Evolutionary conservation across 2,797 vertebrate species (phyloP), one percentile per base, ranked within the genome.

Genomic region (Anguilla marmorata): DNA sequence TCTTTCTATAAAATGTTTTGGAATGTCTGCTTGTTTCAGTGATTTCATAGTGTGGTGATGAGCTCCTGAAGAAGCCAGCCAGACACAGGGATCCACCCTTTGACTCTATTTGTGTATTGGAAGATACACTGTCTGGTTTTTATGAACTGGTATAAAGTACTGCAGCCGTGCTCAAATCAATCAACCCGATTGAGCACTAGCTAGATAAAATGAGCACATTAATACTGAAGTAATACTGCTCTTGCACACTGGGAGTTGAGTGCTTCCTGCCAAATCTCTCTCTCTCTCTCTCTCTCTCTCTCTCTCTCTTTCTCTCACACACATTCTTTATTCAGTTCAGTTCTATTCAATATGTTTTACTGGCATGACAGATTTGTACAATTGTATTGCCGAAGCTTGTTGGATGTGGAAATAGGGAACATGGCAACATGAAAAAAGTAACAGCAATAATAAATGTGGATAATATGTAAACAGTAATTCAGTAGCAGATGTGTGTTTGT

Each of bases 251-350:
- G 54, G 1, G 14, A 56, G 54, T 14, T 56, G 54, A 56, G 11
- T 56, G 54, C 24, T 24, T 12, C 56, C 85, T 60, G 58, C 16
- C 16, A 63, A 7, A 14, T 60, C 58, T 14, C 54, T 66, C 58
- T 52, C 54, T 66, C 54, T 85, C 58, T 41, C n/a, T 30, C n/a
- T 72, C 9, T 24, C 56, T 85, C 84, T 60, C 30, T 60, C 85
- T 27, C 30, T 63, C 33, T 52, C 54, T 66, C 9, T 66, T 3
- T 66, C 21, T 66, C 63, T 1, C 58, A 21, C 58, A 19, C 16
- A 19, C 19, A 4, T 63, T 16, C 19, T 19, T 21, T 24, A 16
- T 19, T 4, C 19, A 4, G 3, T 63, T 63, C 4, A 63, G 14
- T 63, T 19, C 58, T 63, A 21, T 63, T 19, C 58, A 63, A 63